Evolutionary conservation across 1,140 invertebrate genomes (phyloP).

Genomic region (Cyclina sinensis): DNA sequence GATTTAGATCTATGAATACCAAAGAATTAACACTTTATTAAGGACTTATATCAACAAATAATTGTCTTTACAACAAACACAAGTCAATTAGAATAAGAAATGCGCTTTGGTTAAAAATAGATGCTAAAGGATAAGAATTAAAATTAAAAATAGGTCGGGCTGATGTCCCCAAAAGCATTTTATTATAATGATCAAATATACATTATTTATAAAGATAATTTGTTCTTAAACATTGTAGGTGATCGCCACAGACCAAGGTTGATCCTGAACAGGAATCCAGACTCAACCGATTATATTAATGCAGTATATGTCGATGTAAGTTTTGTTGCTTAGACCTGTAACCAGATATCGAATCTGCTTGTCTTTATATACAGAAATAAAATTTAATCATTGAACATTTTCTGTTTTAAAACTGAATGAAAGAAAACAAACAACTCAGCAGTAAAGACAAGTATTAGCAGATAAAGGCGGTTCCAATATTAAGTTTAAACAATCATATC

Average conservation of each 20-base stretch:
- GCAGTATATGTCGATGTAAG: conserved; percentile 27
- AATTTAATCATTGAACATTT: too few relatives aligned
- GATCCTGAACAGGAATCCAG: background rate
- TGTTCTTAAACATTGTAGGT: background rate
- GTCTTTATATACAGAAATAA: too few relatives aligned
- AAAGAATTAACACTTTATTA: background rate
- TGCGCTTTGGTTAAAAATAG: background rate
- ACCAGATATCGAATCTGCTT: background rate
- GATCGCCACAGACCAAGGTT: background rate
- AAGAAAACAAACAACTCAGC: too few relatives aligned
- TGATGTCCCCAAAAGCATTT: background rate
- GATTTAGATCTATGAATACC: background rate
- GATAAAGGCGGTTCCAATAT: too few relatives aligned
- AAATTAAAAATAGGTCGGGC: too few relatives aligned
- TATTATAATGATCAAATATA: too few relatives aligned
- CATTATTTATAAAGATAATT: background rate
- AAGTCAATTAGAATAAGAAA: background rate
- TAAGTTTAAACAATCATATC: too few relatives aligned
- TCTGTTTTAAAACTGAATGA: too few relatives aligned
- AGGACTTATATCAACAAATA: background rate
- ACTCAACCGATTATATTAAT: background rate
- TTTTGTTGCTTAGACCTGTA: background rate
- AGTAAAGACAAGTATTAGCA: too few relatives aligned
- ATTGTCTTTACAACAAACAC: background rate
- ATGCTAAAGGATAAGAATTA: background rate